Percentiles rank a stretch among this genome's conserved stretches.
Conservation (phyloP, 1,140 invertebrate genomes). For the Aphelenchoides fujianensis region DNA sequence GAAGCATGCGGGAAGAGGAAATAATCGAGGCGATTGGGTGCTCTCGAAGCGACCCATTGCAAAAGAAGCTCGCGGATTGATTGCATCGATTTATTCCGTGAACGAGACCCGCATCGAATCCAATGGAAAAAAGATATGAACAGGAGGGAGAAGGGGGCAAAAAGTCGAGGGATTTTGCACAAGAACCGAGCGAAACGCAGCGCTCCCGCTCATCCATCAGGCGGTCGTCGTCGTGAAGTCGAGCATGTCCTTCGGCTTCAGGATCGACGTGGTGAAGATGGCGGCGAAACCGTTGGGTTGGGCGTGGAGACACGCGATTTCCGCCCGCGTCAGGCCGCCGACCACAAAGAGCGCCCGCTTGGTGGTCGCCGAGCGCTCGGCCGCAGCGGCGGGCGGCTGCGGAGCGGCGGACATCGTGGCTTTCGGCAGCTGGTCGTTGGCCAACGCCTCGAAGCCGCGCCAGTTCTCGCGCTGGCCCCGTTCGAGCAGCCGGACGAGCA, state of each 20-base stretch:
- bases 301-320: conserved; percentile 9
- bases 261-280: conserved; percentile 12
- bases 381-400: neutral
- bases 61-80: too few relatives aligned
- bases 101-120: too few relatives aligned
- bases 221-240: neutral
- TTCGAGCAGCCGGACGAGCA: conserved; percentile 14
- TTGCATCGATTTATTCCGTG: too few relatives aligned
- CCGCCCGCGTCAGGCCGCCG: conserved; percentile 14
- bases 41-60: too few relatives aligned
- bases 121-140: too few relatives aligned
- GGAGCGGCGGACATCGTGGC: neutral
- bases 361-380: neutral
- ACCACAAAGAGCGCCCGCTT: conserved; percentile 14
- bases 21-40: too few relatives aligned
- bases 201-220: too few relatives aligned
- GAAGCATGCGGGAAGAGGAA: too few relatives aligned
- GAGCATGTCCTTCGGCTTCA: conserved; percentile 1
- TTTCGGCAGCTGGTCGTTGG: neutral
- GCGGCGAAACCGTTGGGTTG: neutral
- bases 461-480: neutral
- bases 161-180: too few relatives aligned
- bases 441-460: neutral
- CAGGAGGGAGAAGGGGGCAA: too few relatives aligned
- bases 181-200: too few relatives aligned